phyloP scores from a whole-genome alignment of 1,140 invertebrate genomes.

The Uloborus diversus region DNA sequence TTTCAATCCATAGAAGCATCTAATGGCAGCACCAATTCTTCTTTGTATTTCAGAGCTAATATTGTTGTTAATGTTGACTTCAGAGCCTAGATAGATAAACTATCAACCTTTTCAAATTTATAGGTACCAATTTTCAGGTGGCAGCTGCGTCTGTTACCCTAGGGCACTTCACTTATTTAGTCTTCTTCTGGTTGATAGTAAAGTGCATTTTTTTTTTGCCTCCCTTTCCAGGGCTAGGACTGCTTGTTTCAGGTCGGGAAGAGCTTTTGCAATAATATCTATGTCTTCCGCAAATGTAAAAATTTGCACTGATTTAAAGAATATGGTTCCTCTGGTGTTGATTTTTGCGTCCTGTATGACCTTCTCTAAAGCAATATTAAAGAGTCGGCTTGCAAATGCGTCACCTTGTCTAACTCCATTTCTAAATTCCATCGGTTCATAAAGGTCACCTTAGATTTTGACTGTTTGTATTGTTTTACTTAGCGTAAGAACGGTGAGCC shows the following conservation, averaged over 20 bases:
- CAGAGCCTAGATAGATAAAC: neutral
- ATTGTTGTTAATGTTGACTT: too few relatives aligned
- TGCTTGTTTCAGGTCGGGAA: neutral
- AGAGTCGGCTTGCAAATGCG: neutral
- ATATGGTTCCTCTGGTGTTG: neutral
- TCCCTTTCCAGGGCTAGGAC: neutral
- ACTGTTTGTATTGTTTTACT: neutral
- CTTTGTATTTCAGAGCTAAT: too few relatives aligned
- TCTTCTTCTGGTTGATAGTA: neutral
- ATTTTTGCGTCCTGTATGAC: neutral
- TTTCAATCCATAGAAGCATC: too few relatives aligned
- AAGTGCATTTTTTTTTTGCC: neutral
- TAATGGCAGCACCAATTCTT: too few relatives aligned
- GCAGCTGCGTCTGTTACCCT: neutral
- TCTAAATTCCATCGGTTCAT: neutral
- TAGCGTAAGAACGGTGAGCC: neutral
- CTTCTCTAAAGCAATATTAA: neutral
- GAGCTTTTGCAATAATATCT: neutral
- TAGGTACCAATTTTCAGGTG: neutral
- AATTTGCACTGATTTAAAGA: neutral
- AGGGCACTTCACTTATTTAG: neutral
- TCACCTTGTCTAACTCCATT: neutral
- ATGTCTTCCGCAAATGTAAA: neutral
- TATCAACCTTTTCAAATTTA: neutral
- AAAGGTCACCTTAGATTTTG: neutral